phyloP scores from a whole-genome alignment of 2,113 vertebrate species.

The Saimiri boliviensis region DNA sequence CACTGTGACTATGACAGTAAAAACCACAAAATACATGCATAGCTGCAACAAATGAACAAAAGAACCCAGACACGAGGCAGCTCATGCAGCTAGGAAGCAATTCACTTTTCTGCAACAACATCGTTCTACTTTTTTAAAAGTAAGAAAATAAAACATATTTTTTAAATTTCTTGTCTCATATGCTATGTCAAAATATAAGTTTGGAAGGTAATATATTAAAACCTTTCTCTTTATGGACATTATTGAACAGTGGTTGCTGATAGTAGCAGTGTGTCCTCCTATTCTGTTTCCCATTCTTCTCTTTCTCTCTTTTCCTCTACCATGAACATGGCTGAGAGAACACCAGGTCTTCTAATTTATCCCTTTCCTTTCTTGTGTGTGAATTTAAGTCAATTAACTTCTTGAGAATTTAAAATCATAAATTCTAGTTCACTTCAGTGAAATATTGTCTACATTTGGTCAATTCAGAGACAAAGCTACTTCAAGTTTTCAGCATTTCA shows the following conservation, averaged over 20 bases:
- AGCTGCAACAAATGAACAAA: slow-evolving; percentile 95
- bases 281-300: slow-evolving; percentile 79
- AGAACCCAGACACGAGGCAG: slow-evolving; percentile 93
- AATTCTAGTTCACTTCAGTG: slow-evolving; percentile 88
- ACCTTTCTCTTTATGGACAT: slow-evolving; percentile 85
- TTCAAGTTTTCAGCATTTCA: slow-evolving; percentile 87
- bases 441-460: slow-evolving; percentile 89
- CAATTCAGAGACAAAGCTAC: slow-evolving; percentile 83
- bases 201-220: slow-evolving; percentile 86
- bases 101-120: slow-evolving; percentile 95
- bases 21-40: slow-evolving; percentile 92
- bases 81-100: slow-evolving; percentile 93
- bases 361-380: slow-evolving; percentile 55
- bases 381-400: slow-evolving; percentile 83
- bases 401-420: slow-evolving; percentile 83
- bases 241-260: slow-evolving; percentile 85
- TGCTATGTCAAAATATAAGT: slow-evolving; percentile 90
- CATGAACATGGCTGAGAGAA: slow-evolving; percentile 85
- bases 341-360: slow-evolving; percentile 77
- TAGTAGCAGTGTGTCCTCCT: slow-evolving; percentile 83
- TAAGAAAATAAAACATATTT: slow-evolving; percentile 86
- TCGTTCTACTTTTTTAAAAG: slow-evolving; percentile 88
- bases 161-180: slow-evolving; percentile 87
- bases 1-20: slow-evolving; percentile 93
- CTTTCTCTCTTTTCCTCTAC: slow-evolving; percentile 85